Evolutionary conservation across 2,888 invertebrate species (phyloP).

Genomic region (Argyresthia albistria): DNA sequence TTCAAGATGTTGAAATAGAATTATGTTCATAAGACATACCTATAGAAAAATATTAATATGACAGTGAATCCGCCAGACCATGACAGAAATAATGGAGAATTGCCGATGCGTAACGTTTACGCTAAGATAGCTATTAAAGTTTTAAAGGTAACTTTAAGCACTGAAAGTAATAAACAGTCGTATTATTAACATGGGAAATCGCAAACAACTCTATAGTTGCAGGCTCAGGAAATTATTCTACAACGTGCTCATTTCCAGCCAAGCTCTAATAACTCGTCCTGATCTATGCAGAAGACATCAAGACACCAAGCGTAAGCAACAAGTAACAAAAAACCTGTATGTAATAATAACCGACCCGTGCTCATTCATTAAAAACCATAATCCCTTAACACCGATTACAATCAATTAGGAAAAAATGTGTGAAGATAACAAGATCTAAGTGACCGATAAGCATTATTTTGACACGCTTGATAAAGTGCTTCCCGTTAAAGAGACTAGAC

Average conservation of each 20-base stretch:
- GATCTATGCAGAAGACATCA: not conserved
- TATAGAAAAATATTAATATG: conserved; percentile 32
- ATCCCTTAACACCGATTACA: too few species aligned
- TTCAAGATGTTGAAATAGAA: not conserved
- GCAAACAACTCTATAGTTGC: not conserved
- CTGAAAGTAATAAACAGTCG: not conserved
- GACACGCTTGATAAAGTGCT: not conserved
- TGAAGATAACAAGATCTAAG: too few species aligned
- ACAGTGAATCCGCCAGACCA: conserved; percentile 54
- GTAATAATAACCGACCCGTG: too few species aligned
- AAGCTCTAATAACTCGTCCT: not conserved
- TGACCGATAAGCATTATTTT: not conserved
- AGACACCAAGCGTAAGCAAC: too few species aligned
- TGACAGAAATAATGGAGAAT: conserved; percentile 42
- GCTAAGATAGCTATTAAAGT: conserved; percentile 29
- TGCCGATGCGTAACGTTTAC: conserved; percentile 46
- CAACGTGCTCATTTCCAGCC: not conserved
- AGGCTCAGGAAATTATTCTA: not conserved
- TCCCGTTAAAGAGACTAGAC: not conserved
- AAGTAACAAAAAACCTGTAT: too few species aligned
- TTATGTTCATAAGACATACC: not conserved
- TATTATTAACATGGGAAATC: not conserved
- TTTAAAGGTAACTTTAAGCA: conserved; percentile 20
- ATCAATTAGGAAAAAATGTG: too few species aligned
- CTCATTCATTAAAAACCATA: too few species aligned